Base-by-base conservation (phyloP, 23 tunicate genomes). In the Trididemnum miniatum region DNA sequence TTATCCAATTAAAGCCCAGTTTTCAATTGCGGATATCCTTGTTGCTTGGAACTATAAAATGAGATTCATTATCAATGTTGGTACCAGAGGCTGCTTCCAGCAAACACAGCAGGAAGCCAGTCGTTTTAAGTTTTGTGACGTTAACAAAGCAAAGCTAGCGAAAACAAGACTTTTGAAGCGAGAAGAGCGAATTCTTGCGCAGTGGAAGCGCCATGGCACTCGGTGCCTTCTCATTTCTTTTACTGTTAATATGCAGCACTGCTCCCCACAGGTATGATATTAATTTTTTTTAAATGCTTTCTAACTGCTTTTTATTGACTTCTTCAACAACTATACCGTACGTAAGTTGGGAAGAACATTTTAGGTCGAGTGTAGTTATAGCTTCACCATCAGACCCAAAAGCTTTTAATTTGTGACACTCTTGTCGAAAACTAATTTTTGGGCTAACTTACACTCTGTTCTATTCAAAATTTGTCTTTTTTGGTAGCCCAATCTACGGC, bases 261-360 rank as follows among this genome's bases (percentile, higher is more conserved):
- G 89, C 80, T 88, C 98, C 98, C 98, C 98, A 88, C 93, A 57
- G 98, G 98, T 93, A 83, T 39, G 80, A 20, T 75, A 26, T 27
- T 18, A 9, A 71, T 4, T 27, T 9, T 49, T 49, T 49, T 49
- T 9, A 49, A 49, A 49, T 49, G 15, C 18, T 49, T 49, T n/a
- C n/a, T n/a, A n/a, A n/a, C n/a, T n/a, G n/a, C n/a, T n/a, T n/a
- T n/a, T n/a, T n/a, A n/a, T n/a, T n/a, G n/a, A n/a, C n/a, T n/a
- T n/a, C n/a, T n/a, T n/a, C n/a, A n/a, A n/a, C n/a, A n/a, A n/a
- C n/a, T n/a, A n/a, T n/a, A n/a, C n/a, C n/a, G n/a, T n/a, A n/a
- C n/a, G n/a, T n/a, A n/a, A n/a, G n/a, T n/a, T n/a, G n/a, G n/a
- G n/a, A n/a, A n/a, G n/a, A n/a, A n/a, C n/a, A n/a, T n/a, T n/a